Evolutionary conservation across 2,888 invertebrate species (phyloP), one percentile per base, ranked within the genome.

Genomic region (Metacarcinus magister): DNA sequence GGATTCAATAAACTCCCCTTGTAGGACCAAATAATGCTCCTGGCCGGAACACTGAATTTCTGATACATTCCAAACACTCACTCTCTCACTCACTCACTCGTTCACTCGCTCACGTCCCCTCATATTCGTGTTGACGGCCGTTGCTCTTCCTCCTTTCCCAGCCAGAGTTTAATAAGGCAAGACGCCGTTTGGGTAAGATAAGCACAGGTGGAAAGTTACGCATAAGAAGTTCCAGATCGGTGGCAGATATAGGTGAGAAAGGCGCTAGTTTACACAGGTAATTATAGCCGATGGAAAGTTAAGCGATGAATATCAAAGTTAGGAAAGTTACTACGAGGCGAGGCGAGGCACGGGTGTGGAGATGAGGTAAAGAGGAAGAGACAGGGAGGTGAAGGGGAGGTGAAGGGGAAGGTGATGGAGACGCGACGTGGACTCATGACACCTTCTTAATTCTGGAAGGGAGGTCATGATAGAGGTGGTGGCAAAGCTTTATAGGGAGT

Each of bases 341-440:
- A 16, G 67, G 67, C 2, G 23, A 67, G 67, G 4, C 2, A 67
- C 19, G 67, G 19, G 67, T 23, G 23, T 19, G 1, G n/a, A 67
- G n/a, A 67, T 67, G 67, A 67, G 67, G 67, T 10, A n/a, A 67
- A 67, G 67, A 90, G 90, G 16, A 23, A 90, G 90, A 90, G 90
- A 90, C 3, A 90, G 90, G 23, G 90, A 90, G 90, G 28, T 16
- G 32, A 32, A 7, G 43, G 5, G 28, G 32, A 32, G 32, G 82
- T 5, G 4, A 10, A 32, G 2, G 82, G 19, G 32, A 54, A 54
- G 16, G 54, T 13, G 54, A 54, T 16, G 54, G 10, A 54, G 3
- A 7, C 54, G 8, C 54, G 54, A 54, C 3, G n/a, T n/a, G n/a
- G n/a, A n/a, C 54, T 7, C 54, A 48, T 48, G 48, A 48, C 48